Evolutionary conservation across 2,888 invertebrate species (phyloP).

Genomic region (Heliconius charithonia): DNA sequence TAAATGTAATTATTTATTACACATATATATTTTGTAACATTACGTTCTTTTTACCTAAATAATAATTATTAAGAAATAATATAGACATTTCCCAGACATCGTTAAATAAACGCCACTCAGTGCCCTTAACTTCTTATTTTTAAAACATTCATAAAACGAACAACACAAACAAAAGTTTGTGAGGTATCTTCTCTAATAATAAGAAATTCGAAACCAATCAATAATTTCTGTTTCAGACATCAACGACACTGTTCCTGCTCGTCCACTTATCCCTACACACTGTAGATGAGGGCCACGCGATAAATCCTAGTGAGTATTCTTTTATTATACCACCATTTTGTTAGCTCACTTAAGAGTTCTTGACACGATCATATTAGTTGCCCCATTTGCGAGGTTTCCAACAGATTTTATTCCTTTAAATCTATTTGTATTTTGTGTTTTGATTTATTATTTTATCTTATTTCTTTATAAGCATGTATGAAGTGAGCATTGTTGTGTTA

Average conservation of each 20-base stretch:
- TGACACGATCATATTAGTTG: slow-evolving; percentile 28
- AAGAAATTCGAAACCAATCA: slow-evolving; percentile 4
- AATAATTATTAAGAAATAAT: too few species aligned
- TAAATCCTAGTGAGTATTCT: slow-evolving; percentile 75
- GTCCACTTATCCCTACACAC: slow-evolving; percentile 79
- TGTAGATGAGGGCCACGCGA: slow-evolving; percentile 77
- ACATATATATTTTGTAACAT: too few species aligned
- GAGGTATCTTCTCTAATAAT: neutral
- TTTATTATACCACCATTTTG: slow-evolving; percentile 33
- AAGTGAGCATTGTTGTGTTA: neutral
- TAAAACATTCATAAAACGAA: neutral
- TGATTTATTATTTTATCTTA: slow-evolving; percentile 3
- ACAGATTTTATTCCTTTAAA: neutral
- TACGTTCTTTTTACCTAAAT: too few species aligned
- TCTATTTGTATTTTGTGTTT: neutral
- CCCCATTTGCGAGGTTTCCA: slow-evolving; percentile 10
- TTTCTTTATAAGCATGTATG: neutral
- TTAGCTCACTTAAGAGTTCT: slow-evolving; percentile 33
- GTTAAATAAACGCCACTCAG: too few species aligned
- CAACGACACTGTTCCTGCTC: slow-evolving; percentile 71
- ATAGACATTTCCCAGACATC: too few species aligned
- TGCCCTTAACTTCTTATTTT: too few species aligned
- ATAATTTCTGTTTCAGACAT: slow-evolving; percentile 60
- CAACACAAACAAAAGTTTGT: neutral
- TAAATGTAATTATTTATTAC: too few species aligned